phyloP scores from a whole-genome alignment of 1,140 invertebrate genomes.

The Meloidogyne floridensis region DNA sequence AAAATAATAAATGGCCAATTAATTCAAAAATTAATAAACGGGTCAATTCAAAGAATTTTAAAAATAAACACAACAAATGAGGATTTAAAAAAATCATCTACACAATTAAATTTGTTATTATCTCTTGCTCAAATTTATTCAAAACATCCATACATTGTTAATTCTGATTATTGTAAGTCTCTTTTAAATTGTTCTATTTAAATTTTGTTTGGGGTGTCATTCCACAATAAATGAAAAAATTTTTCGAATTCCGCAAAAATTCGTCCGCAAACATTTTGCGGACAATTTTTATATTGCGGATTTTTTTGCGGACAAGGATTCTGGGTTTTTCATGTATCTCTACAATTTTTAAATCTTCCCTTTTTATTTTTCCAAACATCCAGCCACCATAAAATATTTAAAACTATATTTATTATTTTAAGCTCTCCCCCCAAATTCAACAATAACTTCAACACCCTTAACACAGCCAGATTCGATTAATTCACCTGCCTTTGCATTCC shows the following conservation, averaged over 20 bases:
- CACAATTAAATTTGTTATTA: conserved; percentile 15
- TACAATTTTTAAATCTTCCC: too few species aligned
- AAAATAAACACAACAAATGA: not conserved
- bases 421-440: conserved; percentile 49
- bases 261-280: too few species aligned
- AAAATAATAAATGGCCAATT: conserved; percentile 46
- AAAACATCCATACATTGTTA: conserved; percentile 44
- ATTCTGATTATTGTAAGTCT: conserved; percentile 14
- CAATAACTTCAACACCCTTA: conserved; percentile 39
- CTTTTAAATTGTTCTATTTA: too few species aligned
- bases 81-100: not conserved
- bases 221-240: too few species aligned
- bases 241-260: too few species aligned
- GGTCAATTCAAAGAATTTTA: conserved; percentile 24
- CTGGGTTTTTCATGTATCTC: too few species aligned
- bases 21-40: conserved; percentile 37
- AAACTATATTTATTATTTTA: conserved; percentile 17
- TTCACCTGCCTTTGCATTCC: conserved; percentile 24
- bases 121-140: conserved; percentile 45
- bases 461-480: conserved; percentile 11
- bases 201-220: too few species aligned
- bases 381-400: too few species aligned
- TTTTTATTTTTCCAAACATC: too few species aligned
- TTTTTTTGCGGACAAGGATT: too few species aligned
- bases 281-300: too few species aligned